Evolutionary conservation across 2,888 invertebrate genomes (phyloP), one percentile per base, ranked within the genome.

Genomic region (Dolomedes plantarius): DNA sequence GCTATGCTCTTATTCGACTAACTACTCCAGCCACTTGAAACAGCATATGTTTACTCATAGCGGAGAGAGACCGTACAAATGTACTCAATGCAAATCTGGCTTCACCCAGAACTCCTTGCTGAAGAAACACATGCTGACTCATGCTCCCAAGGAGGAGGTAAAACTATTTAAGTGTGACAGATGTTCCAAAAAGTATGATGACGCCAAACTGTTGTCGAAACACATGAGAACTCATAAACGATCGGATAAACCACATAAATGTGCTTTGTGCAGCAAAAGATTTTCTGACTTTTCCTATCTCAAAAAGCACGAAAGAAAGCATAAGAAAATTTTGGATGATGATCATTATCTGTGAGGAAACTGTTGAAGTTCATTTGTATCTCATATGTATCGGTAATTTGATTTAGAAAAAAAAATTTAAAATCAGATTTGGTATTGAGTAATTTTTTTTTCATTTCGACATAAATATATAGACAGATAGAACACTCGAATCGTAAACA

Each of bases 41-140:
- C 78, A 86, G 16, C 86, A 86, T 36, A 68, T 64, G 27, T 86
- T 86, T 65, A 86, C 86, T 0, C 86, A 86, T 31, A 86, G 67
- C 5, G 86, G 86, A 13, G 86, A 86, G 39, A 41, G 75, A 7
- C 86, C 86, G 16, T 75, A 50, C 75, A 86, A 79, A 23, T 86
- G 86, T 50, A 67, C 56, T 0, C 32, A 50, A 16, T 86, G 86
- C 71, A 23, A 27, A 2, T 56, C 86, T 9, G 86, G 79, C 3
- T 86, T 86, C 79, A 79, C 75, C 1, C 86, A 86, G 56, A 86
- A 79, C 11, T 86, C 78, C 0, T 50, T 79, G 0, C 64, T 86
- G 36, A 68, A 69, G 32, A 86, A 86, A 29, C 86, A 86, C 64
- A 62, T 86, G 79, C 72, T 73, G 13, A 77, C n/a, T 7, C 77